Base-by-base conservation (phyloP, 2,888 invertebrate genomes). In the Conistra vaccinii region DNA sequence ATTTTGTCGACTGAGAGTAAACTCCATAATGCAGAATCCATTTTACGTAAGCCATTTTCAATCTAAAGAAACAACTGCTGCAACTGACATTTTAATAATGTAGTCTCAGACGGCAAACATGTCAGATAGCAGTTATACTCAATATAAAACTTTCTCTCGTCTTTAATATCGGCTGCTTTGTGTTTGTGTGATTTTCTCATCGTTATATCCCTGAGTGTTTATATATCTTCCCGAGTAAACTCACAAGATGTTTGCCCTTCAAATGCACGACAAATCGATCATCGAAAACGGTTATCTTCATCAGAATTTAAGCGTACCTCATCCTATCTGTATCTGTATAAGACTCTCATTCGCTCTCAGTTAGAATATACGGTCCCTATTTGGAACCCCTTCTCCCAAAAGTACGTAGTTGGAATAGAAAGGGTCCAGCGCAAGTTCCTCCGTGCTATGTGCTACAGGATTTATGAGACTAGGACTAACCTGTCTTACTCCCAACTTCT, bases 71-170 rank as follows among this genome's bases (percentile, higher is more conserved):
- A 67, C 53, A 72, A 69, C 45, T 32, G 61, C 51, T 72, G 69
- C 61, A 53, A 29, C 78, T 63, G 29, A 57, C 57, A 70, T 42
- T 69, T 68, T 65, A 65, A 61, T 81, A 65, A 48, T 14, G 62
- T 26, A 48, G 55, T 48, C 53, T 48, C 48, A 48, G 48, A 23
- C 35, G 39, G n/a, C 35, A 32, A n/a, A 55, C 39, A 29, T 61
- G 35, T 39, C 45, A 39, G n/a, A 5, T 32, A 53, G 23, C 14
- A 29, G 45, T 32, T 67, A 10, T 14, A 42, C 20, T 53, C 32
- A 20, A 32, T 42, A 39, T 65, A 23, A 51, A 35, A 55, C 10
- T 53, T n/a, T 53, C 20, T 45, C 14, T 32, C 7, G 39, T 60
- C 10, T 66, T 17, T 61, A 23, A 51, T 61, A 61, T 48, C 6